Evolutionary conservation across 1,140 invertebrate genomes (phyloP).

Genomic region (Ganaspis sp.): DNA sequence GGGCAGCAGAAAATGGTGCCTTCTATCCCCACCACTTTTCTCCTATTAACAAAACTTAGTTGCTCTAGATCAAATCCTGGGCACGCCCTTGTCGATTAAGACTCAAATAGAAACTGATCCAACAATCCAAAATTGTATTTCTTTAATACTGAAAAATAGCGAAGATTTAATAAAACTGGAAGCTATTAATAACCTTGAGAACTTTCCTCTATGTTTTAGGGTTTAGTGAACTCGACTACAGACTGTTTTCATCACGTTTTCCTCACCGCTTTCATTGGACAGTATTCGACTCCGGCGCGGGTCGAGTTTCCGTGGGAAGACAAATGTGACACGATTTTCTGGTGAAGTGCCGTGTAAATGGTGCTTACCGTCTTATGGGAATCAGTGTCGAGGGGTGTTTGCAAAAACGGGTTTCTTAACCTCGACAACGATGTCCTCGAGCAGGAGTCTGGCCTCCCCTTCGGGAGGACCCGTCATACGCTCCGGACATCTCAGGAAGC

Average conservation of each 20-base stretch:
- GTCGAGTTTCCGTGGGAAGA: constrained; percentile 10
- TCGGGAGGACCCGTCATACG: constrained; percentile 80
- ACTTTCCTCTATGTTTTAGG: not conserved
- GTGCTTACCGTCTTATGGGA: constrained; percentile 12
- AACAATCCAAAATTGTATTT: no score
- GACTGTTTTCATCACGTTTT: constrained; percentile 11
- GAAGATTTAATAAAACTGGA: no score
- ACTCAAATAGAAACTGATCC: no score
- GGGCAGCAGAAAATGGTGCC: no score
- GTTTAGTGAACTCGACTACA: not conserved
- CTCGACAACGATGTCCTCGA: constrained; percentile 43
- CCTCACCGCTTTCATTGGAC: not conserved
- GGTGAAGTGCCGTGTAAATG: constrained; percentile 24
- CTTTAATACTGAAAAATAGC: no score
- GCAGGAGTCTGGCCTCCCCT: constrained; percentile 59
- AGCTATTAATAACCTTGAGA: no score
- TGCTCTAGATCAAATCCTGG: no score
- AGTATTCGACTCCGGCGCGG: constrained; percentile 15
- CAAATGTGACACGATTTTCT: constrained; percentile 12
- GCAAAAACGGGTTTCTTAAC: constrained; percentile 53
- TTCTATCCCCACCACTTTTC: no score
- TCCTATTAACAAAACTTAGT: no score
- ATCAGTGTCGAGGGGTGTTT: constrained; percentile 31
- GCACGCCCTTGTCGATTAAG: no score
- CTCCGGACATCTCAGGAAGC: constrained; percentile 84